Evolutionary conservation across 2,797 vertebrate genomes (phyloP), one percentile per base, ranked within the genome.

Genomic region (Danio albolineatus): DNA sequence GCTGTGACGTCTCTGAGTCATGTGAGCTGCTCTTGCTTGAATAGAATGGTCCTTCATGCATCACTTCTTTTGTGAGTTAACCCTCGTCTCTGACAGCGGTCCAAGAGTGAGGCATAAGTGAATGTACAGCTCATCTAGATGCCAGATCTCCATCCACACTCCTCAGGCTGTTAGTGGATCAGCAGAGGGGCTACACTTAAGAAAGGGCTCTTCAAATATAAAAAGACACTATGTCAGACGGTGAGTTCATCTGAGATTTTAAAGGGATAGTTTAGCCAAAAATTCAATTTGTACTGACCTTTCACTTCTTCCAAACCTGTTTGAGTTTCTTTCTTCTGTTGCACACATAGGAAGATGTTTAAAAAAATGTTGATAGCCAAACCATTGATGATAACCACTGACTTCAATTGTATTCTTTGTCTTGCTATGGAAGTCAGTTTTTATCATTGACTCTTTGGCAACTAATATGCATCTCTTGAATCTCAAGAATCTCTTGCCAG

Each of bases 41-140:
- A 60, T 69, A 67, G 65, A 59, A 21, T 10, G 17, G 64, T 59
- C 75, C 64, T 78, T 70, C 65, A 60, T 78, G 76, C 76, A 78
- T 60, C n/a, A 59, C 64, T 78, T 69, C 59, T 69, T 66, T 77
- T 67, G 16, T 59, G 64, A 39, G 53, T 74, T 46, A 21, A 73
- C 21, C 36, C 8, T 28, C 28, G 49, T 78, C 53, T 78, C 41
- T 69, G 41, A 69, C 56, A 46, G 39, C 49, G 36, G 62, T 66
- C 66, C 66, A 6, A 66, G 43, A 69, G 64, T 49, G 53, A 59
- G 53, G 49, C 54, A 21, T 77, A 39, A 10, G 16, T 49, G 21
- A 69, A 78, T 60, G 14, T 76, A 6, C 38, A 56, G 19, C 38
- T 76, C 49, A 39, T 59, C 54, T 46, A 59, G 53, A 48, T 59